Conservation (phyloP, 2,113 vertebrate species). For the Erythrolamprus reginae region DNA sequence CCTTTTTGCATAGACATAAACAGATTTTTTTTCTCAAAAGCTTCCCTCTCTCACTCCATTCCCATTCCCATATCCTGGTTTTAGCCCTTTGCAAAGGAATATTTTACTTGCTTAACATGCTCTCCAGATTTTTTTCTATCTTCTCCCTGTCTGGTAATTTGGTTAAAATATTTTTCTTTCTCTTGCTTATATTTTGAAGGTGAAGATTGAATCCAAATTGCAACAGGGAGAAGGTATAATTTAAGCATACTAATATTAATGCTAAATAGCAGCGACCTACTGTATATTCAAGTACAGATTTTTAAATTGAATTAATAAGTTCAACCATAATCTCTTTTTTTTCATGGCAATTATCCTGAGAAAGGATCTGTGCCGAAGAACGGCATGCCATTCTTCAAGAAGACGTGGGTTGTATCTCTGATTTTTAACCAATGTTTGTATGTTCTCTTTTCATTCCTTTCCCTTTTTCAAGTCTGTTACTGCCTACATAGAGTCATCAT, state of each 20-base stretch:
- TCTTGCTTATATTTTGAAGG: conserved; percentile 23
- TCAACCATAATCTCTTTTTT: rapidly evolving
- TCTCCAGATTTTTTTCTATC: not conserved
- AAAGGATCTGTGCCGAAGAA: not conserved
- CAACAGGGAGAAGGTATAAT: not conserved
- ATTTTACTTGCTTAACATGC: not conserved
- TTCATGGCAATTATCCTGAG: rapidly evolving
- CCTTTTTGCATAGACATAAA: not conserved
- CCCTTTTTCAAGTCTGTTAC: not conserved
- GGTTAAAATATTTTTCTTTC: not conserved
- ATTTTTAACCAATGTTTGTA: not conserved
- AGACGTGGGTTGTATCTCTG: not conserved
- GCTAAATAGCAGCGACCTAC: not conserved
- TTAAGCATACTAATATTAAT: not conserved
- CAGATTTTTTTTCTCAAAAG: not conserved
- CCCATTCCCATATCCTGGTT: not conserved
- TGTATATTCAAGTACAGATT: rapidly evolving
- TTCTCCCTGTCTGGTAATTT: not conserved
- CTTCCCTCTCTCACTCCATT: not conserved
- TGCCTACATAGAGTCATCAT: not conserved
- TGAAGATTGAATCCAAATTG: not conserved
- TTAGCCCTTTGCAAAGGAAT: not conserved
- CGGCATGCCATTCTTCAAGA: not conserved
- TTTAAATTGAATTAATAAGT: not conserved
- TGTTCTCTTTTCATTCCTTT: not conserved